A percentile compares a stretch with the other conserved stretches of the same genome.
Conservation (phyloP, 1,140 invertebrate species). For the Listronotus bonariensis region DNA sequence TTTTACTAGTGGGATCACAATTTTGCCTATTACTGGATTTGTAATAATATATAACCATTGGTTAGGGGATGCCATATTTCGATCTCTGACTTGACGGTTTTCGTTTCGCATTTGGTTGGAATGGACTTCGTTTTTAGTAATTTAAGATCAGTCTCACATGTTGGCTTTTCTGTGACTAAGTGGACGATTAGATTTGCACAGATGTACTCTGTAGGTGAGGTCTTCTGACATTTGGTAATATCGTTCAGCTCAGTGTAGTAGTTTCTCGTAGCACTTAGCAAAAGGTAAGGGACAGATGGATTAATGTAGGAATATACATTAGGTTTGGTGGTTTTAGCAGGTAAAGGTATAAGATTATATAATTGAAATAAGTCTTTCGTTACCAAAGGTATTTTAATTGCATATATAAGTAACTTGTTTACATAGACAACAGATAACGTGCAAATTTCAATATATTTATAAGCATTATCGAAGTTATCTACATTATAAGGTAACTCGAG, state of each 20-base stretch:
- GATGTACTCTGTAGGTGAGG: neutral
- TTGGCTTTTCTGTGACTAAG: neutral
- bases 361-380: constrained; percentile 3
- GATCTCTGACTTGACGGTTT: constrained; percentile 4
- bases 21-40: neutral
- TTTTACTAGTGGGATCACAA: constrained; percentile 3
- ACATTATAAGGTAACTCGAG: constrained; percentile 15
- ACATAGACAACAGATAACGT: constrained; percentile 2
- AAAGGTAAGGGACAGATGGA: neutral
- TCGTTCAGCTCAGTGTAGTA: neutral
- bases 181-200: neutral
- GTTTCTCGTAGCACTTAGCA: neutral
- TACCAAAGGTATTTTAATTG: constrained; percentile 15
- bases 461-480: constrained; percentile 8
- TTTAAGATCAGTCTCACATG: neutral
- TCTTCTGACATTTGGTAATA: neutral
- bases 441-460: constrained; percentile 20
- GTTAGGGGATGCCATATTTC: constrained; percentile 8
- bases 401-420: constrained; percentile 9
- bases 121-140: neutral
- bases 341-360: constrained; percentile 17
- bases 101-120: constrained; percentile 3
- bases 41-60: constrained; percentile 3
- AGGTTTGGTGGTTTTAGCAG: neutral
- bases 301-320: too few relatives aligned